Percentiles rank a stretch among this genome's conserved stretches.
phyloP scores from a whole-genome alignment of 2,113 vertebrate genomes.

The Menura novaehollandiae region DNA sequence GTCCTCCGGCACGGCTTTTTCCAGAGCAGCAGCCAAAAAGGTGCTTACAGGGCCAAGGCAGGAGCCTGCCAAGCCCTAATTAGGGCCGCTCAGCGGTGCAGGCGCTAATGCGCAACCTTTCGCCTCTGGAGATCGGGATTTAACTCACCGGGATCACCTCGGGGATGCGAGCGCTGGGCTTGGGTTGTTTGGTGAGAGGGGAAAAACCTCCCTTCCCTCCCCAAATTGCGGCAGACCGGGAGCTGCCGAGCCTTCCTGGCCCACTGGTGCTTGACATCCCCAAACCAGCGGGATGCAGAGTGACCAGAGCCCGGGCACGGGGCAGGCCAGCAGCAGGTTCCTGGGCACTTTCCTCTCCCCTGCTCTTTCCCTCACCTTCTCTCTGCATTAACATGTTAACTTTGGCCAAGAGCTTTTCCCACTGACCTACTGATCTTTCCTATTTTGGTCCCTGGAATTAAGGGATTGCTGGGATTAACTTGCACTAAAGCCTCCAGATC shows the following conservation, averaged over 20 bases:
- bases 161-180: rapidly evolving
- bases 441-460: conserved; percentile 61
- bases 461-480: conserved; percentile 62
- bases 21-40: conserved; percentile 47
- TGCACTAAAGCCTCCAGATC: conserved; percentile 30
- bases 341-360: background rate
- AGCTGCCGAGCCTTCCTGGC: background rate
- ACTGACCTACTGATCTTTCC: conserved; percentile 69
- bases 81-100: conserved; percentile 14
- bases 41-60: background rate
- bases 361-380: background rate
- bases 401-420: conserved; percentile 56
- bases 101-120: background rate
- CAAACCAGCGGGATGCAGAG: rapidly evolving
- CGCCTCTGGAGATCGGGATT: background rate
- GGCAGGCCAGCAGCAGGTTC: background rate
- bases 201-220: background rate
- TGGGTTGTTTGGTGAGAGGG: background rate
- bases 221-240: rapidly evolving
- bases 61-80: conserved; percentile 43
- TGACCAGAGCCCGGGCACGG: rapidly evolving
- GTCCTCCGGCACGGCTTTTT: conserved; percentile 23
- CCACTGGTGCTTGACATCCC: rapidly evolving
- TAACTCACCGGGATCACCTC: rapidly evolving
- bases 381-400: conserved; percentile 6